Base-by-base conservation (phyloP, 2,113 vertebrate species). In the Rhineura floridana region DNA sequence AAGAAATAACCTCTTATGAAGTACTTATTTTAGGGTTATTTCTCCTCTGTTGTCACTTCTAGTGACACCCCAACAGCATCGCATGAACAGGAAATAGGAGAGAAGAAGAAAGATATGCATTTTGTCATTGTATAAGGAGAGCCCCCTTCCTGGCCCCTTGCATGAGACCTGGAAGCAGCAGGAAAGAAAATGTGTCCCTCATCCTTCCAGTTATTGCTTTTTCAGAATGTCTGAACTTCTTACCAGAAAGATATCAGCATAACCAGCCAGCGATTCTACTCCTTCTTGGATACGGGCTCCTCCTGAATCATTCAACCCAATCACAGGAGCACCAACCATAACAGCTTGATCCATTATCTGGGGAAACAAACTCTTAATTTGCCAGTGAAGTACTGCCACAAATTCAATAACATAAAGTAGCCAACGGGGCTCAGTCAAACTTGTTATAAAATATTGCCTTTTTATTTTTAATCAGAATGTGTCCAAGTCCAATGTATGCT, bases 261-360 rank as follows among this genome's bases (percentile, higher is more conserved):
- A 99, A 93, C 99, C 99, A 63, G 99, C 99, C 93, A 99, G 95
- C 80, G 98, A 99, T 93, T 99, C 99, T 50, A 99, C 98, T 36
- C 99, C 99, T 92, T 99, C 99, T 95, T 99, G 99, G 94, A 99
- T 99, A 25, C 99, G 97, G 70, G 99, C 99, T 84, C 99, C 99
- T 78, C 99, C 99, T 0, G 99, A 99, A 95, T 99, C 99, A 70
- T 99, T 99, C 89, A 99, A 95, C 48, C 99, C 99, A 44, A 99
- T 99, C 88, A 99, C 98, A 0, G 98, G 99, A 4, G 99, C 99
- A 48, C 99, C 99, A 9, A 99, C 98, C n/a, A 97, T 95, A 91
- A 98, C 95, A 81, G 99, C 99, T 93, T 99, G 99, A 94, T 99
- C 99, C 99, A 99, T 99, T 91, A 99, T 96, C 99, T 99, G 87